Conservation (phyloP, 1,140 invertebrate species). For the Conopomorpha cramerella region DNA sequence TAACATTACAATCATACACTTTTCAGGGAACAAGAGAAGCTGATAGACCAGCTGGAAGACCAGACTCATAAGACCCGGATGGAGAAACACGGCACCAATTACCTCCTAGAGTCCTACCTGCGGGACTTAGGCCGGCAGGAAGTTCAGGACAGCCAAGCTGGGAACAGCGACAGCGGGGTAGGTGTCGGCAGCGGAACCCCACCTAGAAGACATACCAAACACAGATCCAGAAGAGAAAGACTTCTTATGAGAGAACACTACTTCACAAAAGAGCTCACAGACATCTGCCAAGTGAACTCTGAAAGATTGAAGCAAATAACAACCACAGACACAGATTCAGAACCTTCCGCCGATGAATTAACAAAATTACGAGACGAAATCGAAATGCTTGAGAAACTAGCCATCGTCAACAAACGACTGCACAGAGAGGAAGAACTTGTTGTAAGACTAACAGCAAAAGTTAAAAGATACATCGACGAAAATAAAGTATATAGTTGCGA, state of each 20-base stretch:
- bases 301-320: conserved; percentile 55
- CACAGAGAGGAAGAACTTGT: conserved; percentile 72
- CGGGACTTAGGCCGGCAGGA: conserved; percentile 48
- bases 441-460: conserved; percentile 67
- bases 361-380: conserved; percentile 64
- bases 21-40: conserved; percentile 75
- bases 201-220: conserved; percentile 50
- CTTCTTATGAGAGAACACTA: conserved; percentile 57
- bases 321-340: conserved; percentile 59
- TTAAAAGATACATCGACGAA: conserved; percentile 67
- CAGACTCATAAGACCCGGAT: conserved; percentile 72
- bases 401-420: conserved; percentile 72
- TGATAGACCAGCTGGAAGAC: conserved; percentile 77
- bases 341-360: conserved; percentile 49
- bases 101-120: conserved; percentile 79
- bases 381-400: conserved; percentile 71
- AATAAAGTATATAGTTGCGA: conserved; percentile 62
- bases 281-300: conserved; percentile 56
- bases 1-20: no score
- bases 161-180: conserved; percentile 65
- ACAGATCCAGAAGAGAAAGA: conserved; percentile 55
- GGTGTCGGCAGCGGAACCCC: conserved; percentile 53
- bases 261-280: conserved; percentile 55
- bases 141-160: conserved; percentile 54
- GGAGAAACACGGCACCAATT: conserved; percentile 78